These are phyloP conservation scores for Anoplius nigerrimus DNA, from an alignment of 2,888 invertebrate species.

Conservation along the genomic window DNA sequence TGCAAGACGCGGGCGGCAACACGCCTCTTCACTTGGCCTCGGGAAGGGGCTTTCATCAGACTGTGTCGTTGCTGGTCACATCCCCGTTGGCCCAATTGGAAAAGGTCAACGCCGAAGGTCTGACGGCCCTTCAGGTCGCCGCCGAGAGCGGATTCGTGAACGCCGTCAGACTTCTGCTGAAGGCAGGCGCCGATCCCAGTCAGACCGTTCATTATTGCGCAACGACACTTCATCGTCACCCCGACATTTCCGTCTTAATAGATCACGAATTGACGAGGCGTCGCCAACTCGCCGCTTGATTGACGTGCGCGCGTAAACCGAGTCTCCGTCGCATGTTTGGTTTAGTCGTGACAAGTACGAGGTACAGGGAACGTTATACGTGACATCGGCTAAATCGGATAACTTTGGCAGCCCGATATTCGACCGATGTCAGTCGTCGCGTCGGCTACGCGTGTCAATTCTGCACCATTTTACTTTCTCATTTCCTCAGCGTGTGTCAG, in stretches of 20 bases:
- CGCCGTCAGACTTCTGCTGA: slow-evolving; percentile 62
- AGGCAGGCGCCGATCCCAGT: slow-evolving; percentile 64
- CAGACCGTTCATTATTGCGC: slow-evolving; percentile 54
- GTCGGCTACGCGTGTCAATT: too few relatives aligned
- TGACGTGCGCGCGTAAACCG: too few relatives aligned
- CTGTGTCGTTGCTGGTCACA: slow-evolving; percentile 67
- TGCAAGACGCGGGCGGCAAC: slow-evolving; percentile 69
- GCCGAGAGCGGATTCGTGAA: slow-evolving; percentile 71
- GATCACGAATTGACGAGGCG: slow-evolving; percentile 65
- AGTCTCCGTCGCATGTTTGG: too few relatives aligned
- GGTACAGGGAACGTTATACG: too few relatives aligned
- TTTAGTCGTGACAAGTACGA: too few relatives aligned
- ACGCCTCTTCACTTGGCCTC: slow-evolving; percentile 73
- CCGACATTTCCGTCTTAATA: slow-evolving; percentile 61
- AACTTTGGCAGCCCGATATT: too few relatives aligned
- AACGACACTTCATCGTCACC: slow-evolving; percentile 60
- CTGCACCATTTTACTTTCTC: too few relatives aligned
- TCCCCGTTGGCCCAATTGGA: slow-evolving; percentile 68
- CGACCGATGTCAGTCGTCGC: too few relatives aligned
- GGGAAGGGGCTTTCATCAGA: slow-evolving; percentile 70
- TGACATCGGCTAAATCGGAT: too few relatives aligned
- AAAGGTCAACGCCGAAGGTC: slow-evolving; percentile 66
- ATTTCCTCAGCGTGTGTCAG: too few relatives aligned
- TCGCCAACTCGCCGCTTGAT: slow-evolving; percentile 63
- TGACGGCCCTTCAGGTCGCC: slow-evolving; percentile 71